Percentiles rank a stretch among this genome's conserved stretches.
phyloP scores from a whole-genome alignment of 2,113 vertebrate genomes.

The Nannobrachium achirus region DNA sequence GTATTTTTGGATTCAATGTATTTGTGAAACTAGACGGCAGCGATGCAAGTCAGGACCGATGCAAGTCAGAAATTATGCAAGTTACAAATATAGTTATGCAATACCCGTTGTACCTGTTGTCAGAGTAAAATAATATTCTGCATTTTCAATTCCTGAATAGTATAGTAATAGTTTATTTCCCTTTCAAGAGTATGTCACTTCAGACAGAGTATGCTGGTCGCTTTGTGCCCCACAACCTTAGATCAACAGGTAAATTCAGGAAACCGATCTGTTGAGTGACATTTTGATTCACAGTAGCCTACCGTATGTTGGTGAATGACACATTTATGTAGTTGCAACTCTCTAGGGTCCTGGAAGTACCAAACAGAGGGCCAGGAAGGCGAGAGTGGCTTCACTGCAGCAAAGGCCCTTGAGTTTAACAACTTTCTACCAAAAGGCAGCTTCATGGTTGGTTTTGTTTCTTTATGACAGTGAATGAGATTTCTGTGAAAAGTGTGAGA shows the following conservation, averaged over 20 bases:
- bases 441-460: constrained; percentile 23
- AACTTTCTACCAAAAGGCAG: constrained; percentile 54
- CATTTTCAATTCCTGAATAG: not conserved
- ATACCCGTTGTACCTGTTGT: not conserved
- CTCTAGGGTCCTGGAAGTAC: constrained; percentile 34
- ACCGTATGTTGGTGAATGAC: not conserved
- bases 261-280: not conserved
- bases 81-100: not conserved
- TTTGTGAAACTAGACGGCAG: too few species aligned
- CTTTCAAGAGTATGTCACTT: constrained; percentile 11
- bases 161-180: constrained; percentile 10
- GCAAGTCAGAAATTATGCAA: not conserved
- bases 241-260: constrained; percentile 53
- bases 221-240: constrained; percentile 34
- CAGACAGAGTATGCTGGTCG: constrained; percentile 57
- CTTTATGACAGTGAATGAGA: not conserved
- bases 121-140: too few species aligned
- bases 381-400: constrained; percentile 62
- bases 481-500: not conserved
- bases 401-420: constrained; percentile 30
- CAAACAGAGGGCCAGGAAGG: constrained; percentile 37
- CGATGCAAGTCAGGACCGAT: not conserved
- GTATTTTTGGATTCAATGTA: too few species aligned
- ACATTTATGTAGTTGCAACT: not conserved
- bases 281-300: not conserved